Base-by-base conservation (phyloP, 37 sponge, comb jelly and placozoan genomes). In the Eunapius fragilis region DNA sequence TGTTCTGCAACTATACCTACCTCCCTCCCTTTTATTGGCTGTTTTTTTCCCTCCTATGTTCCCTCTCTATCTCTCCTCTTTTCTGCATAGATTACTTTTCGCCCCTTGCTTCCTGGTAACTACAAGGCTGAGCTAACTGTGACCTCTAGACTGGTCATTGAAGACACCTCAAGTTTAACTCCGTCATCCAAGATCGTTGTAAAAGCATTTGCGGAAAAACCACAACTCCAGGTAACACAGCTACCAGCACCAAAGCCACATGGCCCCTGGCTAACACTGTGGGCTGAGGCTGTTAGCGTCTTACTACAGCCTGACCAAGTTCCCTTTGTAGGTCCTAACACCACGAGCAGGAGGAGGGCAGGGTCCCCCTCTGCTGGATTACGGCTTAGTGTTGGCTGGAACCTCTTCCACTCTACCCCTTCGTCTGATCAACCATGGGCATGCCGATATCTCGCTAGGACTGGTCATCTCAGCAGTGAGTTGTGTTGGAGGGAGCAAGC, bases 301-400 rank as follows among this genome's bases (percentile, higher is more conserved):
- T n/a, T n/a, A n/a, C 47, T 45, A 2, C 22, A 58, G 22, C 58
- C 14, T 17, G 17, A 12, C 4, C 31, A 72, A 14, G 22, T 27
- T 70, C 27, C 3, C 27, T 70, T 6, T 6, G 7, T 2, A 10
- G 3, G 25, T 70, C 27, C 3, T 70, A 10, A 4, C 71, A 70
- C 27, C 71, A n/a, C 27, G 71, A 10, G 25, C 74, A 73, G 50
- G n/a, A 34, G n/a, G 69, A 34, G 36, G 17, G 69, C 38, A 77
- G 30, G 25, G 41, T 24, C 38, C 68, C 27, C 33, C 72, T 67
- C 35, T 49, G 27, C 77, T 90, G 80, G 85, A 87, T 78, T 93
- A 85, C 85, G 94, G 94, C 25, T 33, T 76, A n/a, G 68, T 93
- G 67, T 69, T 87, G 82, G 69, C 75, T 10, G 91, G 94, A 38